Evolutionary conservation across 2,797 vertebrate species (phyloP).

Genomic region (Podargus strigoides): DNA sequence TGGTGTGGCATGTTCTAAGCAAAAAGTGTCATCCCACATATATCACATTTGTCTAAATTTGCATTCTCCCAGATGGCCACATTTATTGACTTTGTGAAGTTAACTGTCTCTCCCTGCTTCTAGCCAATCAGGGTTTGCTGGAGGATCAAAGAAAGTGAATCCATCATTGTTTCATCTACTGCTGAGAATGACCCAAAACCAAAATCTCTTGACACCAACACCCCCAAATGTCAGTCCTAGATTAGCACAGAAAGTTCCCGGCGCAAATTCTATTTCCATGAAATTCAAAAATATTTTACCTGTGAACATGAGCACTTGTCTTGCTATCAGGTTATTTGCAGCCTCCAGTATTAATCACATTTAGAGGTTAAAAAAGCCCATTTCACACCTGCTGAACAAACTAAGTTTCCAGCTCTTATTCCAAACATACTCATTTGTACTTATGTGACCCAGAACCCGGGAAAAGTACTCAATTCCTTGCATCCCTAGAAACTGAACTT

Average conservation of each 20-base stretch:
- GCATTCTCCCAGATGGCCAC: constrained; percentile 23
- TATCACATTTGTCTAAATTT: constrained; percentile 43
- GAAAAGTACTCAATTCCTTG: neutral
- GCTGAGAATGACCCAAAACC: constrained; percentile 19
- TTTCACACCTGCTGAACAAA: neutral
- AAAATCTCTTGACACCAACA: constrained; percentile 29
- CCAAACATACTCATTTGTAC: neutral
- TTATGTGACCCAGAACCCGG: neutral
- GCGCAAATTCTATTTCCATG: neutral
- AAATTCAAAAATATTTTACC: neutral
- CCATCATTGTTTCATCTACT: constrained; percentile 13
- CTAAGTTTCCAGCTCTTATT: neutral
- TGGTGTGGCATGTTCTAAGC: constrained; percentile 34
- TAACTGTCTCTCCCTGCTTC: neutral
- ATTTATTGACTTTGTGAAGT: constrained; percentile 40
- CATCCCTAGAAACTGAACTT: neutral
- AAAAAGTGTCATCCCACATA: constrained; percentile 38
- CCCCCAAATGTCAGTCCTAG: neutral
- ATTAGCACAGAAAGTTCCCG: constrained; percentile 3
- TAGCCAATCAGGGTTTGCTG: neutral
- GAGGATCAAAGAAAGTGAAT: neutral
- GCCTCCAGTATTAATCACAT: neutral
- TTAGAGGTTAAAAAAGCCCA: neutral
- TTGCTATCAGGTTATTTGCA: neutral
- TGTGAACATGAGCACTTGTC: neutral